Evolutionary conservation across 53 echinoderm and acorn worm genomes (phyloP), one percentile per base, ranked within the genome.

Genomic region (Stichopus horrens): DNA sequence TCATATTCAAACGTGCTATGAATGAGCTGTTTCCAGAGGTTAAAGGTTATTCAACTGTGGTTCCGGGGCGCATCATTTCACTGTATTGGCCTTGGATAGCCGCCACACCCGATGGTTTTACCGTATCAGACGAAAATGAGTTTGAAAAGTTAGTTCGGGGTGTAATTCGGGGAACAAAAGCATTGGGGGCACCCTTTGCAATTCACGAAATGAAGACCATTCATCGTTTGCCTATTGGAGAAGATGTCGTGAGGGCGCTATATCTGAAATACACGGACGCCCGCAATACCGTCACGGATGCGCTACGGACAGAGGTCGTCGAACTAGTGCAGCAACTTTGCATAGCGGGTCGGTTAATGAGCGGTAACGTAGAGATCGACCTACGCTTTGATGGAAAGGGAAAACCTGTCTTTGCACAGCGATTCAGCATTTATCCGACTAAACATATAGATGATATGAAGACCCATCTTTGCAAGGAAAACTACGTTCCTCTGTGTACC

Each of bases 31-130:
- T 76, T 21, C 23, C 76, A 4, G 23, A 20, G 22, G 9, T 51
- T 4, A 20, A 76, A 20, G 21, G 22, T 14, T 76, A 76, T 7
- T 19, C 9, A 22, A 76, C 76, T 4, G 4, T 76, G 4, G 21
- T 76, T 20, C 76, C 76, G 7, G 76, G 76, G 4, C 76, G 76
- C n/a, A 5, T 76, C 4, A 23, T 8, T 5, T 76, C 76, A 8
- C n/a, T 9, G 22, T 20, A 20, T 4, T 5, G n/a, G 51, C 76
- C 76, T 19, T 18, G n/a, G 22, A 21, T 76, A 21, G 76, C 76
- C 51, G 76, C 76, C 76, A 76, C 76, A 4, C 76, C 76, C 4
- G 76, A 76, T 7, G 76, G 76, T 9, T 5, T 76, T 76, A 76
- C 76, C 4, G 76, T 76, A 8, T 5, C 4, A 76, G 22, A 20